These are phyloP conservation scores for Cyprinodon diabolis DNA, from an alignment of 2,797 vertebrate genomes.

Conservation along the genomic window DNA sequence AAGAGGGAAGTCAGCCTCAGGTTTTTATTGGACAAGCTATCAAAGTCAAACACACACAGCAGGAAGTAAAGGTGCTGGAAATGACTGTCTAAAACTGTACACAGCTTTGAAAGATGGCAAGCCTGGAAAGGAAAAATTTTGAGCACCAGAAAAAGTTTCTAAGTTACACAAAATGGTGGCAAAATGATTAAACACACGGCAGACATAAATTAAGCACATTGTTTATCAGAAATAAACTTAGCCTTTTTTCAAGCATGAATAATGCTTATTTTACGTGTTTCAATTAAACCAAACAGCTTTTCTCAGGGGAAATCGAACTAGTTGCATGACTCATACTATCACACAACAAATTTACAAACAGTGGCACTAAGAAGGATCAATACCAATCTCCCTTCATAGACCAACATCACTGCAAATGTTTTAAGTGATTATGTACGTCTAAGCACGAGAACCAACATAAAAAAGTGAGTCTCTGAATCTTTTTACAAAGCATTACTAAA, in stretches of 20 bases:
- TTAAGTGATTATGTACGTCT: slow-evolving; percentile 5
- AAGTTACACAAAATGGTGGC: slow-evolving; percentile 1
- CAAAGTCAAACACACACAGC: slow-evolving; percentile 31
- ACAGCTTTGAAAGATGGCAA: slow-evolving; percentile 19
- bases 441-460: slow-evolving; percentile 10
- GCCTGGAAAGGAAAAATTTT: slow-evolving; percentile 16
- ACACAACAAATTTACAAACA: slow-evolving; percentile 11
- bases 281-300: slow-evolving; percentile 27
- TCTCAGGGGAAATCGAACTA: slow-evolving; percentile 16
- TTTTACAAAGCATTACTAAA: slow-evolving; percentile 2
- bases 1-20: slow-evolving; percentile 32
- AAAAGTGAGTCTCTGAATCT: background rate
- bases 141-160: slow-evolving; percentile 10
- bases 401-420: slow-evolving; percentile 27
- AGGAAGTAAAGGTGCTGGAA: slow-evolving; percentile 16
- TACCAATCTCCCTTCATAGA: slow-evolving; percentile 38
- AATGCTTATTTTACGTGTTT: slow-evolving; percentile 1
- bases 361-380: slow-evolving; percentile 30
- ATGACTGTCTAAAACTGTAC: slow-evolving; percentile 21
- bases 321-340: slow-evolving; percentile 20
- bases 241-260: background rate
- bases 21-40: slow-evolving; percentile 33
- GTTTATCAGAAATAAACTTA: background rate
- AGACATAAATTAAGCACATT: slow-evolving; percentile 5
- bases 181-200: background rate